Conservation (phyloP, 2,113 vertebrate genomes). For the Lichenostomus cassidix region DNA sequence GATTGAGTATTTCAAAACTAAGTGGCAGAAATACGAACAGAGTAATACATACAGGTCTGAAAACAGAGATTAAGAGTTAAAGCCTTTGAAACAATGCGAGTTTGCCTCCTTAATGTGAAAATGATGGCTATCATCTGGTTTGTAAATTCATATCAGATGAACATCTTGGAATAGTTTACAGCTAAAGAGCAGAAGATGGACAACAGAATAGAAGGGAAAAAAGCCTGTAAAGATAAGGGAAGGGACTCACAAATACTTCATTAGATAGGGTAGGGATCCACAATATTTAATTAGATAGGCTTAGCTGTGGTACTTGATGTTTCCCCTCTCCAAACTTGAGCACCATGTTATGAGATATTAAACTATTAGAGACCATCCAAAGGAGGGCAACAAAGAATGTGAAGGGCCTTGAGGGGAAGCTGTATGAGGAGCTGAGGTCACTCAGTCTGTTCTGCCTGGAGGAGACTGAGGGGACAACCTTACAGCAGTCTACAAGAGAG, state of each 20-base stretch:
- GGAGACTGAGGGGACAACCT: neutral
- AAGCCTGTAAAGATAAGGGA: neutral
- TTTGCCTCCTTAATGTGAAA: slow-evolving; percentile 5
- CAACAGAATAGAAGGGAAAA: neutral
- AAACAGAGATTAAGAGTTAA: slow-evolving; percentile 2
- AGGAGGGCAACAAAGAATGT: neutral
- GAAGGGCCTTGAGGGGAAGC: neutral
- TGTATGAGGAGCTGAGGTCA: neutral
- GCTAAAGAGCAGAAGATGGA: neutral
- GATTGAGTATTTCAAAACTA: neutral
- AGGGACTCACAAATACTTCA: neutral
- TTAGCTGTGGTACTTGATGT: neutral
- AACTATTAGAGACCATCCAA: neutral
- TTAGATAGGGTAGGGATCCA: neutral
- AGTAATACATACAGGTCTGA: neutral
- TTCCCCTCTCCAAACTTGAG: neutral
- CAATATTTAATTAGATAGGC: neutral
- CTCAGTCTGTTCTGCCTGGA: neutral
- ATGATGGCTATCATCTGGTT: slow-evolving; percentile 21
- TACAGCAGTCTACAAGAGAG: rapidly evolving
- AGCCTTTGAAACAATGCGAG: neutral
- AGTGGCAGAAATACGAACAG: slow-evolving; percentile 27
- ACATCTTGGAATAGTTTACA: slow-evolving; percentile 11
- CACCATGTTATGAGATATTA: rapidly evolving
- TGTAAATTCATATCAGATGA: slow-evolving; percentile 1